Conservation (phyloP, 1,140 invertebrate genomes). For the Heliconius hermathena region DNA sequence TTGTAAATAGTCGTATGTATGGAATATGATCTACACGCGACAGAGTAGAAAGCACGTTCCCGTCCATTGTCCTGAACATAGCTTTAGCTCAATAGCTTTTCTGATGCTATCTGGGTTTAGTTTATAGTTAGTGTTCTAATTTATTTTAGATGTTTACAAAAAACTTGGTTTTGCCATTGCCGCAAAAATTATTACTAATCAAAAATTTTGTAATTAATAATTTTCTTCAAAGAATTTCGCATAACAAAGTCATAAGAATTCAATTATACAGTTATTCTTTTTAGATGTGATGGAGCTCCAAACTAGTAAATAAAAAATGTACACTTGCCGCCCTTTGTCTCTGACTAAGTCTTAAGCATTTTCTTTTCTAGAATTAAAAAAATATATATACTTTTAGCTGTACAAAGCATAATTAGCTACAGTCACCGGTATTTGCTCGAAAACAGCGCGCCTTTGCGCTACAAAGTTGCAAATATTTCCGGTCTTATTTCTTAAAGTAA, state of each 20-base stretch:
- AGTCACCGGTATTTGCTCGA: conserved; percentile 10
- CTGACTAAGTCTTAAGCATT: not conserved
- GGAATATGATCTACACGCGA: conserved; percentile 36
- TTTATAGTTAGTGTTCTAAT: not conserved
- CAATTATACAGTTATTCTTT: too few relatives aligned
- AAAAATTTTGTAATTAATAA: not conserved
- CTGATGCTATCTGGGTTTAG: not conserved
- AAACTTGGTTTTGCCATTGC: too few relatives aligned
- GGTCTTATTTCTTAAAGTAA: conserved; percentile 20
- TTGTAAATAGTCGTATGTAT: conserved; percentile 40
- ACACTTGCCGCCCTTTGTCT: not conserved
- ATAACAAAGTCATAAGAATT: not conserved
- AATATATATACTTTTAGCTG: not conserved
- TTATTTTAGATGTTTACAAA: not conserved
- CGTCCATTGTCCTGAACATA: not conserved
- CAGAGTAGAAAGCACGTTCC: conserved; percentile 12
- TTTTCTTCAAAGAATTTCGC: not conserved
- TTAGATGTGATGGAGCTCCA: too few relatives aligned
- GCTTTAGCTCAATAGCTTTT: conserved; percentile 3
- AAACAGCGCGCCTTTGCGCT: conserved; percentile 8
- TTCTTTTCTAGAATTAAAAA: not conserved
- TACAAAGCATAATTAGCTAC: conserved; percentile 3
- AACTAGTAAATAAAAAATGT: not conserved
- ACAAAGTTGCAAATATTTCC: conserved; percentile 12
- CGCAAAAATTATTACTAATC: too few relatives aligned